Conservation (phyloP, 2,888 invertebrate genomes). For the Mystacides longicornis region DNA sequence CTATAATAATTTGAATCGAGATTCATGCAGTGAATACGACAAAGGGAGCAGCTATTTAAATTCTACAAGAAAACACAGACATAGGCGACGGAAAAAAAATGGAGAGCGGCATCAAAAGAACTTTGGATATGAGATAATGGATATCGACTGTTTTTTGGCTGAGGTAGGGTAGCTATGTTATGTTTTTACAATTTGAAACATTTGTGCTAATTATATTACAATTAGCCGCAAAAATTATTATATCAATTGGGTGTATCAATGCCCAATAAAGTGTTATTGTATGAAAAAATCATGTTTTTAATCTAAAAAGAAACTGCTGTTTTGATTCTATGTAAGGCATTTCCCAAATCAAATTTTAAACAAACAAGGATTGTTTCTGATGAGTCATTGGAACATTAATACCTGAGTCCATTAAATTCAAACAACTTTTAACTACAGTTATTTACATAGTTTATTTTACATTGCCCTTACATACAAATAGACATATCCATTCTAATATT, state of each 20-base stretch:
- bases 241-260: background rate
- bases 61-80: constrained; percentile 36
- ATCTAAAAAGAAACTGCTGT: background rate
- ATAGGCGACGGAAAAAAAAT: constrained; percentile 41
- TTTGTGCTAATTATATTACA: background rate
- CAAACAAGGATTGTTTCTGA: too few relatives aligned
- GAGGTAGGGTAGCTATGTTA: constrained; percentile 61
- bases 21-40: constrained; percentile 23
- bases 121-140: constrained; percentile 75
- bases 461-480: too few relatives aligned
- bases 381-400: too few relatives aligned
- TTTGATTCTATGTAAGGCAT: too few relatives aligned
- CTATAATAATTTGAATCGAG: constrained; percentile 10
- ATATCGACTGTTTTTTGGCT: constrained; percentile 70
- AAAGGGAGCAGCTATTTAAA: constrained; percentile 12
- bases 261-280: background rate
- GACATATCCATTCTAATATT: too few relatives aligned
- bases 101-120: constrained; percentile 33
- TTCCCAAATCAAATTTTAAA: too few relatives aligned
- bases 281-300: background rate
- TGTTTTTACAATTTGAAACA: background rate
- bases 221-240: background rate
- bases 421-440: too few relatives aligned
- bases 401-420: too few relatives aligned
- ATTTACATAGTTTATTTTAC: too few relatives aligned